Conservation (phyloP, 1,140 invertebrate species). For the Nomia melanderi region DNA sequence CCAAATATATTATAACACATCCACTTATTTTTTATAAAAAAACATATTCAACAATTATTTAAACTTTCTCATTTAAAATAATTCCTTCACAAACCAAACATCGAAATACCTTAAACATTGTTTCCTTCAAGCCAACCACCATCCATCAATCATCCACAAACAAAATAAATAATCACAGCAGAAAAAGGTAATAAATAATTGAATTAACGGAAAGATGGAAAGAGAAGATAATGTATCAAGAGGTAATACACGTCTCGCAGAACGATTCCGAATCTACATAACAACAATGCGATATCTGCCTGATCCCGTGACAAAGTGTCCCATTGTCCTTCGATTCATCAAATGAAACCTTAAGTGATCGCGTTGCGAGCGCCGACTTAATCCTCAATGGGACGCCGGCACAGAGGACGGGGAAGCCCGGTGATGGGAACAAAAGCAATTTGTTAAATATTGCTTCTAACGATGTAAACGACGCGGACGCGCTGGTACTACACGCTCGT, state of each 20-base stretch:
- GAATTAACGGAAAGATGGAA: background rate
- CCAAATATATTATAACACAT: too few relatives aligned
- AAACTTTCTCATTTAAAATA: too few relatives aligned
- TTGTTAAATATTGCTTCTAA: slow-evolving; percentile 67
- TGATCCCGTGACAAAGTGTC: slow-evolving; percentile 20
- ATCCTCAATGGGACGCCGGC: slow-evolving; percentile 32
- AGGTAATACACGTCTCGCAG: background rate
- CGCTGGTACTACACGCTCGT: slow-evolving; percentile 9
- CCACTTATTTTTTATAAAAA: too few relatives aligned
- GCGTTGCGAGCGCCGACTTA: slow-evolving; percentile 48
- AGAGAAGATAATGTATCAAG: background rate
- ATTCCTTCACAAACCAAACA: too few relatives aligned
- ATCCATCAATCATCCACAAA: too few relatives aligned
- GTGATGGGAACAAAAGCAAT: slow-evolving; percentile 63
- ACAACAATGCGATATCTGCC: slow-evolving; percentile 31
- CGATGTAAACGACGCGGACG: slow-evolving; percentile 51
- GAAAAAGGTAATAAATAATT: too few relatives aligned
- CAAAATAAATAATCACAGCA: too few relatives aligned
- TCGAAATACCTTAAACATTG: too few relatives aligned
- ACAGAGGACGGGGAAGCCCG: slow-evolving; percentile 47
- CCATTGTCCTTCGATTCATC: slow-evolving; percentile 62
- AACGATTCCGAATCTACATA: background rate
- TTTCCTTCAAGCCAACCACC: too few relatives aligned
- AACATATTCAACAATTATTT: too few relatives aligned
- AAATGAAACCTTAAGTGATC: slow-evolving; percentile 59